phyloP scores from a whole-genome alignment of 2,113 vertebrate genomes.

The Xiphophorus couchianus region DNA sequence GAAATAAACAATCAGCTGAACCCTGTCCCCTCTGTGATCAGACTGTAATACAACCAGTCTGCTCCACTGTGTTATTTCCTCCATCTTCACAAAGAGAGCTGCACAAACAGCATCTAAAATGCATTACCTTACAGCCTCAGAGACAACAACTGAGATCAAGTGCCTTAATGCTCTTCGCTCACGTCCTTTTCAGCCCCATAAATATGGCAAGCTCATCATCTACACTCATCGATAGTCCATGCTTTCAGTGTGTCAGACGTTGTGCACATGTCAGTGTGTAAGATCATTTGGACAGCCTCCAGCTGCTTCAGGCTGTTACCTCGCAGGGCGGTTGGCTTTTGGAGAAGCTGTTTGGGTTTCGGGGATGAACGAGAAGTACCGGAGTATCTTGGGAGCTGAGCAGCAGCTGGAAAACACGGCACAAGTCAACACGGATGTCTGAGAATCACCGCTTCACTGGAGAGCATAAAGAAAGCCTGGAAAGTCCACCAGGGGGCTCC shows the following conservation, averaged over 20 bases:
- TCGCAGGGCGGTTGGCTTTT: constrained; percentile 91
- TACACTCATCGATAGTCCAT: not conserved
- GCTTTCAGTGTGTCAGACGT: not conserved
- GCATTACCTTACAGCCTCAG: not conserved
- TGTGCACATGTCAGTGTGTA: constrained; percentile 9
- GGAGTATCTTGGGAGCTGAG: constrained; percentile 89
- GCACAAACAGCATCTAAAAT: constrained; percentile 1
- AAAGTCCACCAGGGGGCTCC: constrained; percentile 51
- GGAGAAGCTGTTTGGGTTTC: constrained; percentile 97
- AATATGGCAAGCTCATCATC: not conserved
- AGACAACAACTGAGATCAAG: not conserved
- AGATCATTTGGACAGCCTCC: constrained; percentile 29
- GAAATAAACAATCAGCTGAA: not conserved
- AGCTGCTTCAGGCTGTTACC: constrained; percentile 82
- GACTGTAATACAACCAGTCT: not conserved
- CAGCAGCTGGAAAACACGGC: constrained; percentile 93
- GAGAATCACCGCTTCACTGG: constrained; percentile 21
- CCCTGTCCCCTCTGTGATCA: not conserved
- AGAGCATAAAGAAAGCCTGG: constrained; percentile 7
- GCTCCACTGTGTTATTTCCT: not conserved
- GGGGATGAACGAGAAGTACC: constrained; percentile 90
- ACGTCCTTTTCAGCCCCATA: constrained; percentile 8
- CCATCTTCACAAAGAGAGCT: not conserved
- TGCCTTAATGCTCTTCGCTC: not conserved
- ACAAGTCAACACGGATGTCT: constrained; percentile 70